These are phyloP conservation scores for Steinernema carpocapsae DNA, from an alignment of 2,888 invertebrate species.

Conservation along the genomic window DNA sequence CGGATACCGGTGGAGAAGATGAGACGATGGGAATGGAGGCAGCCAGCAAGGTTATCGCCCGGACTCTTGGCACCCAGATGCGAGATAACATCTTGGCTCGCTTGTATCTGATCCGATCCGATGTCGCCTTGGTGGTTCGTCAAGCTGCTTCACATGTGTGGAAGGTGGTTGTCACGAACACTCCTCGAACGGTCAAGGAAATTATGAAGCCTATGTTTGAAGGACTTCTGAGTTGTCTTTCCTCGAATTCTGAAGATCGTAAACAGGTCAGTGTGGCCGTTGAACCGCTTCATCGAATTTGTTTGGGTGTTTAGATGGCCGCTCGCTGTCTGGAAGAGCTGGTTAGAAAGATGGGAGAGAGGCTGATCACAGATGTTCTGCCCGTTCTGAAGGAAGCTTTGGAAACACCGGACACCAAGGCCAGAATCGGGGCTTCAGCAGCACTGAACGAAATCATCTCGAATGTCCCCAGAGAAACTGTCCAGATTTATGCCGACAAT, in stretches of 20 bases:
- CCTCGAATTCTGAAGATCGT: slow-evolving; percentile 50
- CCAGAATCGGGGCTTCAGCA: slow-evolving; percentile 96
- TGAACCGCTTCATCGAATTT: neutral
- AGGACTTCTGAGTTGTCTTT: slow-evolving; percentile 74
- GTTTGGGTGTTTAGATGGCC: slow-evolving; percentile 77
- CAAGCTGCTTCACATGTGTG: slow-evolving; percentile 98
- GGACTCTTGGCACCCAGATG: slow-evolving; percentile 77
- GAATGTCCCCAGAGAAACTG: slow-evolving; percentile 77
- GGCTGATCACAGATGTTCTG: slow-evolving; percentile 95
- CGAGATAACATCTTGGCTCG: slow-evolving; percentile 91
- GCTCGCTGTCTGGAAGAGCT: slow-evolving; percentile 94
- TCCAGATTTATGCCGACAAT: slow-evolving; percentile 83
- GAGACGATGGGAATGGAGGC: slow-evolving; percentile 98
- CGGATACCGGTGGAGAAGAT: slow-evolving; percentile 95
- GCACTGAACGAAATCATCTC: slow-evolving; percentile 94
- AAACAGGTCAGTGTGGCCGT: slow-evolving; percentile 42
- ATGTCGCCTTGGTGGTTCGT: slow-evolving; percentile 41
- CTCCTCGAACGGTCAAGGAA: slow-evolving; percentile 91
- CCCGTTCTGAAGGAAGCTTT: slow-evolving; percentile 93
- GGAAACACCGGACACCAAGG: slow-evolving; percentile 82
- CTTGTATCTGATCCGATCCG: slow-evolving; percentile 83
- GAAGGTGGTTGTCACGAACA: slow-evolving; percentile 98
- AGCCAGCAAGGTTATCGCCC: slow-evolving; percentile 87
- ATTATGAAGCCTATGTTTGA: slow-evolving; percentile 92
- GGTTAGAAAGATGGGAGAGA: slow-evolving; percentile 93